These are phyloP conservation scores for Andinoacara biseriatus DNA, from an alignment of 2,113 vertebrate species.

Conservation along the genomic window DNA sequence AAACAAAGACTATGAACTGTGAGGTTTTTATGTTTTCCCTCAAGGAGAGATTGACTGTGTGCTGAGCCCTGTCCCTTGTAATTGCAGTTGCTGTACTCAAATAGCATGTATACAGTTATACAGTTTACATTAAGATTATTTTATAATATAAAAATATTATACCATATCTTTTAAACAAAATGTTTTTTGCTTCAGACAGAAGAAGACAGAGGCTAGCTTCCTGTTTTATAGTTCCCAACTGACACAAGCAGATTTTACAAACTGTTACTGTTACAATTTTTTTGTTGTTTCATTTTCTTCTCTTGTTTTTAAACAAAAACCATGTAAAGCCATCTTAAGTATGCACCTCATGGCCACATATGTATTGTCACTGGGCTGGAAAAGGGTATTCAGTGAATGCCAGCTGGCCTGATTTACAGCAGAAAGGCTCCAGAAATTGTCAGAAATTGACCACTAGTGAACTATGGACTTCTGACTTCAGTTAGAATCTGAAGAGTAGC, in stretches of 20 bases:
- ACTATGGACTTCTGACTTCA: too few relatives aligned
- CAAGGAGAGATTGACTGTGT: constrained; percentile 1
- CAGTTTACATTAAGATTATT: background rate
- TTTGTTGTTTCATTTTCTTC: background rate
- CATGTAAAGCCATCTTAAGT: background rate
- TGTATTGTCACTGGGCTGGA: too few relatives aligned
- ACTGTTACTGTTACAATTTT: background rate
- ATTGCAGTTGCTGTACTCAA: background rate
- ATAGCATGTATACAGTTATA: background rate
- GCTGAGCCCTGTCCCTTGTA: background rate
- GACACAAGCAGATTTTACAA: background rate
- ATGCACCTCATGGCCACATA: background rate
- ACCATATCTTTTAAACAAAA: background rate
- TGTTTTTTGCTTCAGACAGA: background rate
- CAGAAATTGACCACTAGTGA: too few relatives aligned
- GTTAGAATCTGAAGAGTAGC: too few relatives aligned
- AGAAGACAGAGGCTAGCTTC: background rate
- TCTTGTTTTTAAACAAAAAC: background rate
- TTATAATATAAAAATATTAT: too few relatives aligned
- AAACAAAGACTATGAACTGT: constrained; percentile 27
- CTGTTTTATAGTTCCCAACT: background rate
- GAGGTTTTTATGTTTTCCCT: background rate
- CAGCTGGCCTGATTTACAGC: fast-evolving
- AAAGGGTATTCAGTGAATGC: too few relatives aligned
- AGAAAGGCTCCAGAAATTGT: too few relatives aligned